phyloP scores from a whole-genome alignment of 2,113 vertebrate genomes.

The Xiphophorus couchianus region DNA sequence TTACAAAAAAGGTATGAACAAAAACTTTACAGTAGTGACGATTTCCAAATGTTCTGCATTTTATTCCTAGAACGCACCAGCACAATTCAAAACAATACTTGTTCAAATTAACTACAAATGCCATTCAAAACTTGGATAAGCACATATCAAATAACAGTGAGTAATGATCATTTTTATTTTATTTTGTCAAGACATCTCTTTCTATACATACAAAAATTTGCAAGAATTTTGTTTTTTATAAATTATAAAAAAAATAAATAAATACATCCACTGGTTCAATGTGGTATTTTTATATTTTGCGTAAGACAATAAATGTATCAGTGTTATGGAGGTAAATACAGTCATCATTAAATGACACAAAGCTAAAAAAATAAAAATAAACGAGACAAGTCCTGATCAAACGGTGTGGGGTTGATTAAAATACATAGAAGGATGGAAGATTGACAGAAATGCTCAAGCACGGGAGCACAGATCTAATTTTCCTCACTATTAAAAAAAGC shows the following conservation, averaged over 20 bases:
- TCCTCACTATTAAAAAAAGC: slow-evolving; percentile 42
- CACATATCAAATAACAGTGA: neutral
- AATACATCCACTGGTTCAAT: neutral
- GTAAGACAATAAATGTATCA: neutral
- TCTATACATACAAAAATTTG: neutral
- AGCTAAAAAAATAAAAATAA: neutral
- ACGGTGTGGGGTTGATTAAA: slow-evolving; percentile 14
- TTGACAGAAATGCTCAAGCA: slow-evolving; percentile 4
- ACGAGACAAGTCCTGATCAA: neutral
- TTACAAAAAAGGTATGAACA: neutral
- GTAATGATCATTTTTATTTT: neutral
- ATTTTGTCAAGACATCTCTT: neutral
- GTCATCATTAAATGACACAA: neutral
- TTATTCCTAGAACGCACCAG: neutral
- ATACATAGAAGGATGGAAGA: neutral
- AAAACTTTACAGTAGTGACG: slow-evolving; percentile 1
- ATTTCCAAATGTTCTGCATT: slow-evolving; percentile 7
- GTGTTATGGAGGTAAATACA: neutral
- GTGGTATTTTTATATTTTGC: neutral
- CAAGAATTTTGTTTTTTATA: too few species aligned
- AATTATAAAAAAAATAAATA: neutral
- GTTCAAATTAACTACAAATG: neutral
- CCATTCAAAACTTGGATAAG: neutral
- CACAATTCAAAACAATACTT: neutral
- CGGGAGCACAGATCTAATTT: slow-evolving; percentile 39